Conservation (phyloP, 64 coral and sea anemone genomes). For the Stylophora pistillata region DNA sequence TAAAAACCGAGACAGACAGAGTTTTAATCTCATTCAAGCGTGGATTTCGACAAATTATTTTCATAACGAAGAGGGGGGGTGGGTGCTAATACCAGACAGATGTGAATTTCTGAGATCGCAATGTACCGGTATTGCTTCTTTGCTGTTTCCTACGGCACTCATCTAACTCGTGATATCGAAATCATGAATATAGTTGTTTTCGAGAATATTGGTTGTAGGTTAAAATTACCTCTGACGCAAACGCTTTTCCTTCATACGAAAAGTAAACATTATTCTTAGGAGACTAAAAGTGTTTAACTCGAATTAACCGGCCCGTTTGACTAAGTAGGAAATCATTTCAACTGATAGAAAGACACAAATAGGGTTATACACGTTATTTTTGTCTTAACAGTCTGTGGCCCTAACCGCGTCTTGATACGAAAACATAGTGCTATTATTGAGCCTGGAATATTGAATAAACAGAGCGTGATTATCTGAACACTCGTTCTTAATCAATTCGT, state of each 20-base stretch:
- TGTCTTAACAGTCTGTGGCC: neutral
- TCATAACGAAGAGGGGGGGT: neutral
- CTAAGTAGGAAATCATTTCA: neutral
- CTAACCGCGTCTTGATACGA: neutral
- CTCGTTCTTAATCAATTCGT: neutral
- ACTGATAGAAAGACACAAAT: neutral
- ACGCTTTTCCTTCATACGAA: neutral
- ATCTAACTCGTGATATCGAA: neutral
- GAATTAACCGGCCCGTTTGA: neutral
- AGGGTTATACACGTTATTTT: no score
- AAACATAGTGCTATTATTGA: neutral
- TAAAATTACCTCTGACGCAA: neutral
- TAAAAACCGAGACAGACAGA: conserved; percentile 8
- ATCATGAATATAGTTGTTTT: neutral
- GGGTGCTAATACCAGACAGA: neutral
- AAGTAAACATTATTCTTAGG: neutral
- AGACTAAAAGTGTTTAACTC: neutral
- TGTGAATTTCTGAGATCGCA: neutral
- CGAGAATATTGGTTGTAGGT: neutral
- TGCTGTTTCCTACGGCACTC: neutral
- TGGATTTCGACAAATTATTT: conserved; percentile 22
- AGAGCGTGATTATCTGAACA: neutral
- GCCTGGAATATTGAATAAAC: neutral
- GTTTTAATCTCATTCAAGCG: neutral
- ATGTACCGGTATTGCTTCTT: neutral